These are phyloP conservation scores for Hippocampus abdominalis DNA, from an alignment of 2,113 vertebrate species.

Conservation along the genomic window DNA sequence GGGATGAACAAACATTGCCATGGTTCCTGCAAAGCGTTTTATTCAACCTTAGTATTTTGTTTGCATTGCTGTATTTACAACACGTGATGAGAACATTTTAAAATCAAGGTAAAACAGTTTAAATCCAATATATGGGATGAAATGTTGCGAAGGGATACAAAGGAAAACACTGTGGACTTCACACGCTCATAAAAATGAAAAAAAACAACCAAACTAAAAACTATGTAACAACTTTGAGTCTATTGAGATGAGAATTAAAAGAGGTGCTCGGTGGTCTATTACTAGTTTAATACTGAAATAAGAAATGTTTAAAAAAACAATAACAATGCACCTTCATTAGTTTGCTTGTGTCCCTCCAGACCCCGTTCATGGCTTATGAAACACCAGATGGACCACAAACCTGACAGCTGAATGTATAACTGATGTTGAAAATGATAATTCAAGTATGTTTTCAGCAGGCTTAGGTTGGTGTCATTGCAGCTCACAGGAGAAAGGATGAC, in stretches of 20 bases:
- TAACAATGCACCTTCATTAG: constrained; percentile 19
- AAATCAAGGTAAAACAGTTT: background rate
- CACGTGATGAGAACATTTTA: constrained; percentile 7
- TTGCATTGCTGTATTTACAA: constrained; percentile 71
- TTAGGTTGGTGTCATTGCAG: constrained; percentile 21
- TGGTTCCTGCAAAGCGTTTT: constrained; percentile 67
- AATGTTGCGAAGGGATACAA: background rate
- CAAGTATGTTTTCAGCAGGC: constrained; percentile 47
- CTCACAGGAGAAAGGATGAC: constrained; percentile 57
- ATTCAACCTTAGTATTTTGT: constrained; percentile 71
- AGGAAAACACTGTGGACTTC: constrained; percentile 1
- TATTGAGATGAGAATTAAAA: constrained; percentile 15
- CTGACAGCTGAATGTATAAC: constrained; percentile 20
- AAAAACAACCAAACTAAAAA: background rate
- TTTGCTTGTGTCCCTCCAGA: constrained; percentile 65
- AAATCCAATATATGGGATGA: background rate
- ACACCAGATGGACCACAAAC: constrained; percentile 25
- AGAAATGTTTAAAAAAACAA: constrained; percentile 16
- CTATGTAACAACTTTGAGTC: background rate
- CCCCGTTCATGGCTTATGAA: constrained; percentile 79
- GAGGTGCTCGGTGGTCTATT: background rate
- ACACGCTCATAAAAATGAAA: background rate
- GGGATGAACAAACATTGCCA: constrained; percentile 1
- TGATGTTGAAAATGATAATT: constrained; percentile 35
- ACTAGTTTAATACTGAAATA: constrained; percentile 64